Base-by-base conservation (phyloP, 2,888 invertebrate genomes). In the Timema podura region DNA sequence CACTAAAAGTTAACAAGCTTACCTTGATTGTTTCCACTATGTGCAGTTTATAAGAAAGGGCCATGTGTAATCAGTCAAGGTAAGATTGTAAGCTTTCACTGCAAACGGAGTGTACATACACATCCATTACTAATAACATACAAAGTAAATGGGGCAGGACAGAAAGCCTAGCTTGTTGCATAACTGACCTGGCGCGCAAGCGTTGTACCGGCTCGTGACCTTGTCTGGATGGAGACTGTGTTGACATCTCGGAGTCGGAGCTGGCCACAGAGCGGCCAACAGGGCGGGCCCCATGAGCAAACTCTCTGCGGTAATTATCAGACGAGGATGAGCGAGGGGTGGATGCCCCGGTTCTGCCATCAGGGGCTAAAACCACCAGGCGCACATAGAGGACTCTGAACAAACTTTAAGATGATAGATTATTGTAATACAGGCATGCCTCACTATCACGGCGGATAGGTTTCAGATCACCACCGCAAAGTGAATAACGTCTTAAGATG, bases 251-350 rank as follows among this genome's bases (percentile, higher is more conserved):
- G 61, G 85, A 85, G 77, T 84, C 83, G 67, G 85, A 85, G 76
- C 84, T 85, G 64, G 82, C 82, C 75, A 86, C 83, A 0, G 85
- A 84, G 75, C 79, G 80, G 30, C 80, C 79, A 67, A 79, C 81
- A 47, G 77, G 77, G 57, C 77, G 70, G 11, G 84, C 82, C n/a
- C 90, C 89, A 76, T 89, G 86, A 47, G 90, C 90, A 83, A 91
- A 90, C 82, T 90, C 88, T 80, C 86, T 85, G 76, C 91, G 84
- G 81, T 91, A 90, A 84, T 91, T 91, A 80, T 88, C 89, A 65
- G 83, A 83, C 72, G 71, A 79, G 74, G 68, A 79, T 74, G 75
- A 79, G 16, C 69, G 54, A 5, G 69, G 69, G n/a, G 71, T 67
- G 2, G 71, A 69, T 5, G 47, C 61, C 45, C 61, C 51, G 6